These are phyloP conservation scores for Cordilura impudica DNA, from an alignment of 2,888 invertebrate species.

Conservation along the genomic window DNA sequence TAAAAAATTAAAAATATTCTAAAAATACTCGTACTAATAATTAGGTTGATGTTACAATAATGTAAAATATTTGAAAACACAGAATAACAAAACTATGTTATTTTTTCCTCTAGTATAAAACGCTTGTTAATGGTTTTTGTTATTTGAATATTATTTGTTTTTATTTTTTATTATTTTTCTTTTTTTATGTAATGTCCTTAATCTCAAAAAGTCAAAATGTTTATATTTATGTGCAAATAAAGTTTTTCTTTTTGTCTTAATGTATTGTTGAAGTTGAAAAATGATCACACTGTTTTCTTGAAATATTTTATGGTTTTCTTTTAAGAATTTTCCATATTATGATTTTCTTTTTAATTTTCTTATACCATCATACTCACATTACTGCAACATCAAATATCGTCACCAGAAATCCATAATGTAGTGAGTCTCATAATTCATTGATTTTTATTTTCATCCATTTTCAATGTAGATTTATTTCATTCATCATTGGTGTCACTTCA, in stretches of 20 bases:
- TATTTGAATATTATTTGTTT: constrained; percentile 60
- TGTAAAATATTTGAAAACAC: constrained; percentile 63
- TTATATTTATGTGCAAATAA: constrained; percentile 52
- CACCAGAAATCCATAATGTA: not conserved
- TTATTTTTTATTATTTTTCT: constrained; percentile 23
- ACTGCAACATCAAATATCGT: constrained; percentile 52
- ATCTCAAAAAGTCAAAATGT: constrained; percentile 29
- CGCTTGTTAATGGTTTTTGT: constrained; percentile 64
- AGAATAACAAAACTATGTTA: constrained; percentile 55
- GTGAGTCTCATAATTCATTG: not conserved
- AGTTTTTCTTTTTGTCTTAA: constrained; percentile 50
- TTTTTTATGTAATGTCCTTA: constrained; percentile 8
- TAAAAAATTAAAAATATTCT: constrained; percentile 56
- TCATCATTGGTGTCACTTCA: constrained; percentile 33
- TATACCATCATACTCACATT: constrained; percentile 37
- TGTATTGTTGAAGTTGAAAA: constrained; percentile 52
- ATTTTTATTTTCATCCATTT: constrained; percentile 7
- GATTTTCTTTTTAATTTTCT: constrained; percentile 6
- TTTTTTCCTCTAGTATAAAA: constrained; percentile 44
- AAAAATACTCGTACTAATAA: constrained; percentile 38
- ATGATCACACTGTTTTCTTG: constrained; percentile 35
- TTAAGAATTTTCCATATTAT: constrained; percentile 10
- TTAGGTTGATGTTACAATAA: constrained; percentile 68
- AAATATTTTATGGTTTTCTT: constrained; percentile 19
- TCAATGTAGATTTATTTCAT: constrained; percentile 33